Conservation (phyloP, 2,888 invertebrate genomes). For the Choreutis nemorana region DNA sequence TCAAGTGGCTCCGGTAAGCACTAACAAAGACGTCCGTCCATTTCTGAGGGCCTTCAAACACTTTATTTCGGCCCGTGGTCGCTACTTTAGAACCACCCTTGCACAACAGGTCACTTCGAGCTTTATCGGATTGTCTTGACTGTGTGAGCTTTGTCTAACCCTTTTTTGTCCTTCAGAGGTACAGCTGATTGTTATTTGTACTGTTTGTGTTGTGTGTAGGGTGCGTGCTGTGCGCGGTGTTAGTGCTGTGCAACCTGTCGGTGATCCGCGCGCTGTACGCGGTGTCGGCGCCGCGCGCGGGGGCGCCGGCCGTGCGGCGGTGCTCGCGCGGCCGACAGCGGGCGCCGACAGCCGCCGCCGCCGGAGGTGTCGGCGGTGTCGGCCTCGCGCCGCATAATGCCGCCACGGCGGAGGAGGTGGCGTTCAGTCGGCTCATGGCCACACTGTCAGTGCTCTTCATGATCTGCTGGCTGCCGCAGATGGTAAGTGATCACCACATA, state of each 20-base stretch:
- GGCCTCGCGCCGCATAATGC: slow-evolving; percentile 36
- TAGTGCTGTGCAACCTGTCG: slow-evolving; percentile 84
- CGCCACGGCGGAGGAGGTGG: slow-evolving; percentile 81
- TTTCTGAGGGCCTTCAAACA: no score
- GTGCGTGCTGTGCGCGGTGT: slow-evolving; percentile 75
- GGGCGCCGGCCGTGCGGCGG: slow-evolving; percentile 31
- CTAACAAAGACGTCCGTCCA: no score
- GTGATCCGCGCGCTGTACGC: slow-evolving; percentile 79
- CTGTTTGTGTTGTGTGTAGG: slow-evolving; percentile 50
- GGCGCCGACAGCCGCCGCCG: slow-evolving; percentile 27
- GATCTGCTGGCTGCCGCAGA: slow-evolving; percentile 87
- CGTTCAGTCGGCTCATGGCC: slow-evolving; percentile 86
- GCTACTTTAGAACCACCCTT: no score
- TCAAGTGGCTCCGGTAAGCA: no score
- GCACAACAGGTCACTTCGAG: no score
- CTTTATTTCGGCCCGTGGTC: no score
- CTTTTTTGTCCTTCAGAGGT: no score
- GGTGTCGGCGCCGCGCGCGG: slow-evolving; percentile 48
- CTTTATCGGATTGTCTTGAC: no score
- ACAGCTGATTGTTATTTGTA: no score
- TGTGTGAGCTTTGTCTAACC: no score
- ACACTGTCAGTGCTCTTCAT: slow-evolving; percentile 83
- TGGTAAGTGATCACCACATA: slow-evolving; percentile 72
- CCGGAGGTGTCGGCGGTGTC: slow-evolving; percentile 7
- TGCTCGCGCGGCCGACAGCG: slow-evolving; percentile 37